Conservation (phyloP, 1,140 invertebrate species). For the Cydia splendana region DNA sequence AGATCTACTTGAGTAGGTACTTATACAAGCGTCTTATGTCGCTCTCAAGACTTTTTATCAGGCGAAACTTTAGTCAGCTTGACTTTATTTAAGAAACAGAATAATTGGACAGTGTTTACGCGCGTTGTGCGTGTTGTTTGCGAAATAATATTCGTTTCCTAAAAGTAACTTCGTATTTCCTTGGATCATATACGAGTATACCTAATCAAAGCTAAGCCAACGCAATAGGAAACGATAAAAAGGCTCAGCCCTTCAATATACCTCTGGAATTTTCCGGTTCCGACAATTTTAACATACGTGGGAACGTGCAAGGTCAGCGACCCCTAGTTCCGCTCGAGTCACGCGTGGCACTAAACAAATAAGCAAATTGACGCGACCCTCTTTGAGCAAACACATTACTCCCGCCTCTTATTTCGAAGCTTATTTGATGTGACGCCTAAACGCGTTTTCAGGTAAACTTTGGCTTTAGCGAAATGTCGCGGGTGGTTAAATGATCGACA, state of each 20-base stretch:
- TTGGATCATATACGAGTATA: background rate
- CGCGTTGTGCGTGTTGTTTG: no score
- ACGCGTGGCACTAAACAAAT: slow-evolving; percentile 40
- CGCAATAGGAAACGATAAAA: background rate
- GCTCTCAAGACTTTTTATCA: no score
- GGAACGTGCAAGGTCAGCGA: slow-evolving; percentile 36
- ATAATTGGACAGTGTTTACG: no score
- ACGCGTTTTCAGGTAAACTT: slow-evolving; percentile 27
- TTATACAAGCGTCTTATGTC: no score
- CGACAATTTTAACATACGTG: background rate
- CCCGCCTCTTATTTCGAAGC: slow-evolving; percentile 21
- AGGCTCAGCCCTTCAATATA: background rate
- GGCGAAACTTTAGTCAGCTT: no score
- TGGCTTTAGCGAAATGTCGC: background rate
- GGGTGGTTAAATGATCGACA: background rate
- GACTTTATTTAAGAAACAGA: no score
- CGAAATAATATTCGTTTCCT: no score
- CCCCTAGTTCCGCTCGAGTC: slow-evolving; percentile 16
- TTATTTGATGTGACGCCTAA: slow-evolving; percentile 28
- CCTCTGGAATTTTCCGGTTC: slow-evolving; percentile 22
- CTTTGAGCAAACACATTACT: slow-evolving; percentile 26
- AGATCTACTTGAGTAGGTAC: no score
- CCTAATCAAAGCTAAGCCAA: background rate
- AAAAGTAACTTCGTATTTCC: background rate
- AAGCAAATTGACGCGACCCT: slow-evolving; percentile 33